A percentile compares a stretch with the other conserved stretches of the same genome.
Evolutionary conservation across 2,888 invertebrate genomes (phyloP).

Genomic region (Troilus luridus): DNA sequence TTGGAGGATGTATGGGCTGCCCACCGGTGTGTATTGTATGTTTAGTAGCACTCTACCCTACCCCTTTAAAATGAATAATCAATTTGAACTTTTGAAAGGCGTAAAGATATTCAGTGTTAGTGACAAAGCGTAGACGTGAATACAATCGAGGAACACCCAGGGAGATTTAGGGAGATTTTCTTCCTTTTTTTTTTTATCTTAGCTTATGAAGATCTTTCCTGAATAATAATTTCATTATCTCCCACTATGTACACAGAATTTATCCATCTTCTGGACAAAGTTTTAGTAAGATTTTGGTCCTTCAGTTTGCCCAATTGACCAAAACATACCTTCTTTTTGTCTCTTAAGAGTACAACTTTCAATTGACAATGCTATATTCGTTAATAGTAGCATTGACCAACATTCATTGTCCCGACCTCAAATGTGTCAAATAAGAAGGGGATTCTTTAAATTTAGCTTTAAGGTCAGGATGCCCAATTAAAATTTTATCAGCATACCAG

Average conservation of each 20-base stretch:
- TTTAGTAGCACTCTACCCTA: constrained; percentile 13
- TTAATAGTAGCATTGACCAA: no score
- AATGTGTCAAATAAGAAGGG: no score
- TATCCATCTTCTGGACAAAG: not conserved
- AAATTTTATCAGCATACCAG: no score
- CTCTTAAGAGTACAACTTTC: no score
- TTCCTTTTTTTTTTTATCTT: not conserved
- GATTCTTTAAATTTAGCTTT: no score
- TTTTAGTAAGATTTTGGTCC: not conserved
- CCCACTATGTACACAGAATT: not conserved
- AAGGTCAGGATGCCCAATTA: no score
- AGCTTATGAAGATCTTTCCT: not conserved
- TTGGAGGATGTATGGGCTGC: constrained; percentile 18
- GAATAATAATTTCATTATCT: constrained; percentile 14
- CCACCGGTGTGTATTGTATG: constrained; percentile 37
- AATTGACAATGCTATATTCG: no score
- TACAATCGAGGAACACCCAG: constrained; percentile 43
- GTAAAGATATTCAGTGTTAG: constrained; percentile 48
- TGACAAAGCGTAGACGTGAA: constrained; percentile 41
- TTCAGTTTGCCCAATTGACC: no score
- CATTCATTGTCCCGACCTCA: no score
- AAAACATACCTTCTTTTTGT: no score
- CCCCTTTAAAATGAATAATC: constrained; percentile 33
- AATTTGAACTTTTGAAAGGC: constrained; percentile 27
- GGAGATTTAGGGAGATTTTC: constrained; percentile 4